Conservation (phyloP, 2,888 invertebrate species). For the Agonopterix arenella region DNA sequence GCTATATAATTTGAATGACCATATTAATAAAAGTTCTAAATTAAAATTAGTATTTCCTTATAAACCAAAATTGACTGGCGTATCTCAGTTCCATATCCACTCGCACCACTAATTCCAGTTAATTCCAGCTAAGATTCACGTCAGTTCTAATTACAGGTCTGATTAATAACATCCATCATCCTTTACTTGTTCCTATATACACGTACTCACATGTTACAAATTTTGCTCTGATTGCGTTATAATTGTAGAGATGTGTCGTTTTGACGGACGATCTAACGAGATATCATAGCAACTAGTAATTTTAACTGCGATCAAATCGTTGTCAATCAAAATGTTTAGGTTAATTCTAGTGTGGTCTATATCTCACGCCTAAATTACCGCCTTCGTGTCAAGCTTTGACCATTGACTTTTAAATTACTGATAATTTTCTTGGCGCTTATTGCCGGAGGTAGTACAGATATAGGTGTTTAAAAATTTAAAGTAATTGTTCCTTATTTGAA, state of each 20-base stretch:
- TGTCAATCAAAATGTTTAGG: conserved; percentile 8
- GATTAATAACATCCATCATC: conserved; percentile 53
- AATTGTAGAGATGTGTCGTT: conserved; percentile 50
- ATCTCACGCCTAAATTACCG: background rate
- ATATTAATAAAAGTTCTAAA: too few relatives aligned
- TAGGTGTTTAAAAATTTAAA: too few relatives aligned
- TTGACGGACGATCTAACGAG: conserved; percentile 17
- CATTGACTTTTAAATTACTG: too few relatives aligned
- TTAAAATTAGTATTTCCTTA: too few relatives aligned
- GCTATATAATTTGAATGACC: too few relatives aligned
- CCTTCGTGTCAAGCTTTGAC: background rate
- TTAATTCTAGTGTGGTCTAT: background rate
- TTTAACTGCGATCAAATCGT: background rate
- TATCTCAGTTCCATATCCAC: too few relatives aligned
- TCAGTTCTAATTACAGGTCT: conserved; percentile 42
- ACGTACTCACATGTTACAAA: conserved; percentile 13
- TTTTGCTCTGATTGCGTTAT: conserved; percentile 59
- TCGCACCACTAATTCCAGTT: conserved; percentile 4
- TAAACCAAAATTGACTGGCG: too few relatives aligned
- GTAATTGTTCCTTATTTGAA: too few relatives aligned
- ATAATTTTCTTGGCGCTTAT: too few relatives aligned
- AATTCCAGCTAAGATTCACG: conserved; percentile 27
- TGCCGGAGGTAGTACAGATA: too few relatives aligned
- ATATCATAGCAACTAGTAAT: conserved; percentile 2
- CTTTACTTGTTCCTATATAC: conserved; percentile 11